Percentiles rank a stretch among this genome's conserved stretches.
phyloP scores from a whole-genome alignment of 2,888 invertebrate genomes.

The Stenotaenia linearis region DNA sequence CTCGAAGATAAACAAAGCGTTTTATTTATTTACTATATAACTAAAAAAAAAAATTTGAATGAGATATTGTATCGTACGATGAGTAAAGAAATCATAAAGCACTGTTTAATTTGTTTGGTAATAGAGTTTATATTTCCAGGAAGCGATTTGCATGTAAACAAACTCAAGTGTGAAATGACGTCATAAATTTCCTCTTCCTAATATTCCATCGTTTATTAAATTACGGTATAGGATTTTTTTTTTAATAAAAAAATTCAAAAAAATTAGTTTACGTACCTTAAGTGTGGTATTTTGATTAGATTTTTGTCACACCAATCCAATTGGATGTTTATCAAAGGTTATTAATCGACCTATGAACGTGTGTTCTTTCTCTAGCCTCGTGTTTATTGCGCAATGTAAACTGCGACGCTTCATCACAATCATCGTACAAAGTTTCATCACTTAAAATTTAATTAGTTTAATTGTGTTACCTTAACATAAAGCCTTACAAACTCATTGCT shows the following conservation, averaged over 20 bases:
- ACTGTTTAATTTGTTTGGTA: not conserved
- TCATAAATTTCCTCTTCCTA: not conserved
- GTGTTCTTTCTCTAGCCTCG: not conserved
- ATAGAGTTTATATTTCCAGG: not conserved
- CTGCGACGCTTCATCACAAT: not conserved
- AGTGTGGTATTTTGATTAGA: not conserved
- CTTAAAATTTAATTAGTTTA: not conserved
- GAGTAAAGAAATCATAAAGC: too few relatives aligned
- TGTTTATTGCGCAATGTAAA: conserved; percentile 1
- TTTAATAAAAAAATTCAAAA: too few relatives aligned
- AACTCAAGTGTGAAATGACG: not conserved
- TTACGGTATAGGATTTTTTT: not conserved
- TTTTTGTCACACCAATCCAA: not conserved
- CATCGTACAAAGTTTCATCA: not conserved
- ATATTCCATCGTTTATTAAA: too few relatives aligned
- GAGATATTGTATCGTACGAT: too few relatives aligned
- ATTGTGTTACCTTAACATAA: not conserved
- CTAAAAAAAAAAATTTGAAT: too few relatives aligned
- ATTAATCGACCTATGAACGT: conserved; percentile 23
- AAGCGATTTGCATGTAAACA: not conserved
- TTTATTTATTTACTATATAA: not conserved
- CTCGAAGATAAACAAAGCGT: not conserved
- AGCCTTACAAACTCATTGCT: not conserved
- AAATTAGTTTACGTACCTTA: not conserved
- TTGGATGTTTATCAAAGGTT: conserved; percentile 1